Evolutionary conservation across 2,113 vertebrate species (phyloP).

Genomic region (Alethe castanea): DNA sequence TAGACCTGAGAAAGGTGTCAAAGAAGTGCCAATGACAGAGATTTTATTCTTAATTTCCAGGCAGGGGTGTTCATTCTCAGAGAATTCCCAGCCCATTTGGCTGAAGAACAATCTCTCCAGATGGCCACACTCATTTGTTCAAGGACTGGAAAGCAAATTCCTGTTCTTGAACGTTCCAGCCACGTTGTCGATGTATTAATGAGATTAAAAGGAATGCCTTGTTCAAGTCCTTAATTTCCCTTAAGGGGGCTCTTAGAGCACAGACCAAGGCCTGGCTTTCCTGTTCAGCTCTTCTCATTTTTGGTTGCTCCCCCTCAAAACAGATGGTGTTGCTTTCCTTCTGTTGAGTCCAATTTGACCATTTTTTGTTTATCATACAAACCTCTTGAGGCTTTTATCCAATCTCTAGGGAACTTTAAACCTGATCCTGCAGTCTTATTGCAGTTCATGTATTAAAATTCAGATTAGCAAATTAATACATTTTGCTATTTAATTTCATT

Average conservation of each 20-base stretch:
- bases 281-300: background rate
- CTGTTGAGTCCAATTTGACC: background rate
- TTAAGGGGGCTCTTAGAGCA: background rate
- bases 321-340: background rate
- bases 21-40: background rate
- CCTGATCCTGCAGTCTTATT: background rate
- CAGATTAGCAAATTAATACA: background rate
- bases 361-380: background rate
- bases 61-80: background rate
- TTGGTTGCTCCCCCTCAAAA: background rate
- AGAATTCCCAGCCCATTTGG: background rate
- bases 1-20: background rate
- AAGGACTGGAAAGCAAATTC: background rate
- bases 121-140: background rate
- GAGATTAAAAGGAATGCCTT: background rate
- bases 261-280: background rate
- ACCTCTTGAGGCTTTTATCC: background rate
- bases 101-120: background rate
- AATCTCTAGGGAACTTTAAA: background rate
- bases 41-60: background rate
- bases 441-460: background rate
- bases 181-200: background rate
- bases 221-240: background rate
- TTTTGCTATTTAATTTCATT: background rate
- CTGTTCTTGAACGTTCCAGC: background rate